Evolutionary conservation across 2,113 vertebrate species (phyloP).

Genomic region (Actenoides lindsayi): DNA sequence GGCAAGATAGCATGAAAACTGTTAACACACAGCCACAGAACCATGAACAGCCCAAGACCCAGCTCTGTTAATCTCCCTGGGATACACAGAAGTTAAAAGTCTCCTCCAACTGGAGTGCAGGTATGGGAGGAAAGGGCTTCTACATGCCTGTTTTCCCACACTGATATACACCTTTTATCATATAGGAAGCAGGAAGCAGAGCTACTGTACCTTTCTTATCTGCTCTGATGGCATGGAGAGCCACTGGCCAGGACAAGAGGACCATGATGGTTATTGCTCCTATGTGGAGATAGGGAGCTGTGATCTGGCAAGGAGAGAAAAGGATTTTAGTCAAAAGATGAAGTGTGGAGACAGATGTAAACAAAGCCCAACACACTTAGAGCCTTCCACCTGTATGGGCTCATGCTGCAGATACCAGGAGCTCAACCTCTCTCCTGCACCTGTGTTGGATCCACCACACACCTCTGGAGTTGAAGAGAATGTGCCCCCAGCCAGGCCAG

Average conservation of each 20-base stretch:
- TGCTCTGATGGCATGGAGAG: conserved; percentile 85
- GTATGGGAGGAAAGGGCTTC: neutral
- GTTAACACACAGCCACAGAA: neutral
- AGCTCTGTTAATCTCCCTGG: neutral
- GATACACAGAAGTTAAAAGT: neutral
- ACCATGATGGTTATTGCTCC: conserved; percentile 81
- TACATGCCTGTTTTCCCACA: neutral
- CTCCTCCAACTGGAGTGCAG: neutral
- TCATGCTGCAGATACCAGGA: neutral
- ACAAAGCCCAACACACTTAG: neutral
- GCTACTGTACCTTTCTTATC: conserved; percentile 79
- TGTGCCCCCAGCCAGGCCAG: neutral
- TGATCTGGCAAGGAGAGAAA: conserved; percentile 73
- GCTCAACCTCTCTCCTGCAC: neutral
- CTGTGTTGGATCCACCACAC: neutral
- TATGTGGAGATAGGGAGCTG: conserved; percentile 87
- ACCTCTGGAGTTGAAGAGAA: neutral
- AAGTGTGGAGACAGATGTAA: neutral
- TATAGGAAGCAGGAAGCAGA: neutral
- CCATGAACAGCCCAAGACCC: neutral
- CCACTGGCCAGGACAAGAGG: conserved; percentile 85
- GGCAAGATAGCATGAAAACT: neutral
- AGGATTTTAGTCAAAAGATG: neutral
- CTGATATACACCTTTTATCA: neutral
- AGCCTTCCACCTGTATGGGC: neutral